Base-by-base conservation (phyloP, 2,797 vertebrate genomes). In the Oreochromis grahami region DNA sequence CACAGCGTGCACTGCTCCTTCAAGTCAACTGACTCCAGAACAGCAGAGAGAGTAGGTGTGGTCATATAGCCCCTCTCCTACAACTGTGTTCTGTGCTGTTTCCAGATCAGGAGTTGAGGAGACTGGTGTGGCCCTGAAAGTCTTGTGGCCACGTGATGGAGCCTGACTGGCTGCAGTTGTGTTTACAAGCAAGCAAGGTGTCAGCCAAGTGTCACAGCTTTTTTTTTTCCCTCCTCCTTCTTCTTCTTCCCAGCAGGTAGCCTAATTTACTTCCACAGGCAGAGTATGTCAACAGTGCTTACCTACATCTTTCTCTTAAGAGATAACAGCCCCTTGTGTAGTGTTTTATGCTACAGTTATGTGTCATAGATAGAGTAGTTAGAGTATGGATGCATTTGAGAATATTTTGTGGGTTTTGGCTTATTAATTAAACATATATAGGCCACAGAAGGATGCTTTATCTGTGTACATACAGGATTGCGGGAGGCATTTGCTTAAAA, bases 141-240 rank as follows among this genome's bases (percentile, higher is more conserved):
- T 78, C 87, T 91, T 19, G 14, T 80, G 48, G 87, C 85, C 89
- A 91, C 52, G 92, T 92, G 88, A 91, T 50, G 4, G 87, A 84
- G 82, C 85, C 76, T 63, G 90, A 86, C 88, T 87, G 83, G 83
- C 87, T 83, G 79, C 80, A 79, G 80, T 93, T 93, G 88, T 96
- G 95, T 96, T 95, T 95, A 96, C 95, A 95, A 94, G 93, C 90
- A 85, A 80, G 83, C 53, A 74, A 92, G 92, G 91, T 93, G 94
- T 94, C 94, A 94, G 92, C 92, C 91, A 93, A 91, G 91, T 95
- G 94, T 96, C 94, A 94, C 84, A 9, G 88, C 53, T 81, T 88
- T 88, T 70, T 88, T 70, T 80, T 72, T 78, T 79, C 3, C 24
- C 24, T 24, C 24, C 65, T 21, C 4, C 26, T 26, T 4, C 34